Evolutionary conservation across 2,888 invertebrate species (phyloP), one percentile per base, ranked within the genome.

Genomic region (Drosophila mettleri): DNA sequence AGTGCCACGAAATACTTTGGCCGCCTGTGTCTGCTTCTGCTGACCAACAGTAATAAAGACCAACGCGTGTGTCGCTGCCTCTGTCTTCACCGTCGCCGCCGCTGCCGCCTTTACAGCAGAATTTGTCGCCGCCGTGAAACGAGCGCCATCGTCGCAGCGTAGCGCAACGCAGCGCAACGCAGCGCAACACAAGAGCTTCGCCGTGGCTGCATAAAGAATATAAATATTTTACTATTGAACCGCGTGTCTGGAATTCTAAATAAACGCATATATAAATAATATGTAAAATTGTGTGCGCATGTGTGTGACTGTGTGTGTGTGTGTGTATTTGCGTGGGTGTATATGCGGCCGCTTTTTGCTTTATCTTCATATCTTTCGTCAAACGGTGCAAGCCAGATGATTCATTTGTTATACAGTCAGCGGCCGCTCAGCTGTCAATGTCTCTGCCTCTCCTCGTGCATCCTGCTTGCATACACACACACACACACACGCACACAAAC

Each of bases 171-270:
- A 57, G 51, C 49, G 52, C 8, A 61, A 43, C 49, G 43, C n/a
- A 43, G 5, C 43, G 43, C 24, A 27, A n/a, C 8, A 5, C 34
- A 18, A 29, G 24, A 64, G 55, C 54, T 68, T 27, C 9, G 43
- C 46, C 36, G 45, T 38, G 39, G 33, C 68, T 77, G 74, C 74
- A 75, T 55, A 69, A 66, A 74, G 69, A 73, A 82, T 82, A 64
- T 69, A 79, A 61, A 69, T 84, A 80, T 60, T 61, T 33, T 68
- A 80, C 58, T 52, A 59, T 66, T 59, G 53, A 39, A 53, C 81
- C 82, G 82, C 85, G 83, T 83, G 83, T 79, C 69, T 79, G 79
- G 88, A 87, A 85, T 78, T 64, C 67, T 67, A 77, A 77, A 77
- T 64, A 78, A 59, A 59, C 45, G 58, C 61, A 65, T 57, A 66